Evolutionary conservation across 2,888 invertebrate genomes (phyloP), one percentile per base, ranked within the genome.

Genomic region (Suillia variegata): DNA sequence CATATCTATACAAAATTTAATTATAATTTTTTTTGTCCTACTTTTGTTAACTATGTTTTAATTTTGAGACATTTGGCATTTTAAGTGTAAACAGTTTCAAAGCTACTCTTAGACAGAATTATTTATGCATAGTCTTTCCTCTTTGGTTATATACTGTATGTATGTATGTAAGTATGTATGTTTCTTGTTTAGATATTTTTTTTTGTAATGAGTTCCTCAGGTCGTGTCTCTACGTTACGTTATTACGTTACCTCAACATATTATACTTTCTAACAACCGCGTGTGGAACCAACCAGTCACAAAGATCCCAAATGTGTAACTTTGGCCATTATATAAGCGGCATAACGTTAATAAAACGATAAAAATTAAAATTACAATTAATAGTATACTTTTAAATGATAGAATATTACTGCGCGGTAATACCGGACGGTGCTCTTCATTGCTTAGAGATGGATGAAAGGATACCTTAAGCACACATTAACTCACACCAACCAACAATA

Each of bases 81-180:
- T 20, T 62, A 64, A 64, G 64, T 58, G 55, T 21, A 59, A 63
- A 64, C 64, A 63, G 64, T 64, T 58, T 56, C 56, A 48, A 59
- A 13, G 38, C n/a, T 22, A 52, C 12, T 31, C 6, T 31, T 31
- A 12, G 31, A 31, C n/a, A n/a, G n/a, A n/a, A n/a, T n/a, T n/a
- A n/a, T n/a, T n/a, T n/a, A n/a, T n/a, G n/a, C n/a, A n/a, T n/a
- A n/a, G n/a, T n/a, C n/a, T n/a, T n/a, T n/a, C n/a, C n/a, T n/a
- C n/a, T n/a, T n/a, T n/a, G n/a, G n/a, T n/a, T n/a, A n/a, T n/a
- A n/a, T n/a, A n/a, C n/a, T n/a, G n/a, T n/a, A n/a, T n/a, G n/a
- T n/a, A n/a, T n/a, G 12, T 31, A 31, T 31, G 6, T 8, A 8
- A 31, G 6, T 31, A 31, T 31, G 12, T 12, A 31, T 31, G 31